Base-by-base conservation (phyloP, 2,888 invertebrate genomes). In the Phyllotreta striolata region DNA sequence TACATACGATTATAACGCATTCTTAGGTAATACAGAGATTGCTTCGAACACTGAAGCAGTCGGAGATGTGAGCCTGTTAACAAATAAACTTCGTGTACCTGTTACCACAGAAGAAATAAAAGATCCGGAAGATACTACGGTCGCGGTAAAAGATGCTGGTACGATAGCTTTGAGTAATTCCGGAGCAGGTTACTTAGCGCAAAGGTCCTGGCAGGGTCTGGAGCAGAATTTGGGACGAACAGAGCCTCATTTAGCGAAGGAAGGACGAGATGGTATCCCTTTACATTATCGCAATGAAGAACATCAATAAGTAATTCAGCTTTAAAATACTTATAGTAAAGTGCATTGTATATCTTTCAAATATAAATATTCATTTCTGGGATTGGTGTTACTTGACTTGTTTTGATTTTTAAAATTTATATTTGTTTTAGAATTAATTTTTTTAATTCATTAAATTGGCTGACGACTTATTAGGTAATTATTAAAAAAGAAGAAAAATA, bases 191-290 rank as follows among this genome's bases (percentile, higher is more conserved):
- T 88, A 82, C 78, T 83, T 94, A 13, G 82, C 85, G 44, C 83
- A 86, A 5, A 84, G 93, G 73, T 87, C 89, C 1, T 97, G 96
- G 96, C 88, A 87, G 76, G 97, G 97, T 0, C 83, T 97, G 57
- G 92, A 96, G 74, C 93, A 91, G 73, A 88, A 89, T 67, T 80
- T 93, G 43, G 94, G 93, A 0, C 85, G 90, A 76, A 89, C 88
- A 0, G 87, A 88, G 55, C 89, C 91, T 0, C 86, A 86, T 64
- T 80, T 85, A 64, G 88, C 91, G 5, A 86, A 86, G 69, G 85
- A 88, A 72, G 96, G 96, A 0, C 84, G 90, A 9, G 86, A 83
- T 72, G 96, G 96, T 0, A 89, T 94, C 74, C 91, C 96, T 0
- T 84, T 86, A 63, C 85, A 85, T 65, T 92, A 92, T 77, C 82